Base-by-base conservation (phyloP, 2,888 invertebrate species). In the Blera fallax region DNA sequence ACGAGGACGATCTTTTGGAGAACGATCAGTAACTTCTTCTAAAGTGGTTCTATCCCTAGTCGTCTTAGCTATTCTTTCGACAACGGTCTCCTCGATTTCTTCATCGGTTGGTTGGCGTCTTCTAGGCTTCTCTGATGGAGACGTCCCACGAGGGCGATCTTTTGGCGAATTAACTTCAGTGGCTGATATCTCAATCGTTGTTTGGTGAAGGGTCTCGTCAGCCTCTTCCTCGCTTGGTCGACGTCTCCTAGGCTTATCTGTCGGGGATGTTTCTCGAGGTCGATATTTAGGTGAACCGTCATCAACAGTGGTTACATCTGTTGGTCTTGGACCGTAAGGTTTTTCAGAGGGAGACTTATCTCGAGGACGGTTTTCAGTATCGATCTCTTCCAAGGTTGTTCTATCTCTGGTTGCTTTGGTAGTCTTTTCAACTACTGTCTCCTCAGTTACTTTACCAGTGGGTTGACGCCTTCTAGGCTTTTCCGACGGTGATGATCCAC, bases 231-330 rank as follows among this genome's bases (percentile, higher is more conserved):
- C 72, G 1, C 3, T 45, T n/a, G 37, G 64, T 40, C 21, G 74
- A 4, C 72, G 72, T 16, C 37, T 48, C 3, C 37, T 32, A 52
- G 24, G 62, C 8, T 64, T 65, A 21, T 79, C 79, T 6, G 64
- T 56, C 24, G 74, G 74, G 27, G 64, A 64, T 11, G 16, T 73
- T 54, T 40, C 65, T n/a, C 77, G 64, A n/a, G 60, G 67, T 34
- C 76, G 21, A 45, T 29, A n/a, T 60, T 62, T 70, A 1, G 62
- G 34, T 40, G 18, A 43, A 43, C 24, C 24, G 16, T 70, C 54
- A 37, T 24, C 18, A 0, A 48, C 58, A 48, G 37, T 37, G 1
- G 45, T 69, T 54, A 7, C 21, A 50, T 65, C 58, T n/a, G 16
- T 37, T 43, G 45, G 29, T 3, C 62, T 69, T 29, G 76, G 70